These are phyloP conservation scores for Holothuria scabra DNA, from an alignment of 53 echinoderm and acorn worm genomes.

Conservation along the genomic window DNA sequence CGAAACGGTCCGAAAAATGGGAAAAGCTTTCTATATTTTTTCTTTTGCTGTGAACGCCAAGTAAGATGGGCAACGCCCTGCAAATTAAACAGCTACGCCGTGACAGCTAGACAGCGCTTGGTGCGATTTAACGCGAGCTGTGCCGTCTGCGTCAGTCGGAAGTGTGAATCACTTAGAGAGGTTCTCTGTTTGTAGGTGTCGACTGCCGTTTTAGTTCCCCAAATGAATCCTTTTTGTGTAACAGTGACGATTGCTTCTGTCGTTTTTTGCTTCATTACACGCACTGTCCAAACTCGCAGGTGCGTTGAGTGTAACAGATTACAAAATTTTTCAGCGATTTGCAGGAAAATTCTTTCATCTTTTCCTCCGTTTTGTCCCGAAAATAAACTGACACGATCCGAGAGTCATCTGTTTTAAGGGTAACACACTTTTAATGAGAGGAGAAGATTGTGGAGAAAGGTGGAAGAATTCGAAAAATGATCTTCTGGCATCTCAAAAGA, in stretches of 20 bases:
- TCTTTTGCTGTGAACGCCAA: background rate
- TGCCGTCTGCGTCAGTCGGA: slow-evolving; percentile 9
- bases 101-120: slow-evolving; percentile 9
- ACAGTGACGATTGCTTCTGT: slow-evolving; percentile 35
- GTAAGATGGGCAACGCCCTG: slow-evolving; percentile 27
- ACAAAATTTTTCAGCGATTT: slow-evolving; percentile 42
- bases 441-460: too few species aligned
- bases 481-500: too few species aligned
- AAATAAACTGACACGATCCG: too few species aligned
- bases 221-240: slow-evolving; percentile 36
- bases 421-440: too few species aligned
- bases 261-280: slow-evolving; percentile 41
- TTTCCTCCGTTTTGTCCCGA: too few species aligned
- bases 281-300: slow-evolving; percentile 41
- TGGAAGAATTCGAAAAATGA: too few species aligned
- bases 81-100: slow-evolving; percentile 27
- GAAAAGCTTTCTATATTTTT: too few species aligned
- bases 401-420: too few species aligned
- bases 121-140: background rate
- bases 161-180: slow-evolving; percentile 35
- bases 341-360: background rate
- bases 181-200: slow-evolving; percentile 31
- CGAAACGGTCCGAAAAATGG: too few species aligned
- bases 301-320: slow-evolving; percentile 38
- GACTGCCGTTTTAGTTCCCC: slow-evolving; percentile 1